Evolutionary conservation across 1,140 invertebrate genomes (phyloP).

Genomic region (Apocrypta bakeri): DNA sequence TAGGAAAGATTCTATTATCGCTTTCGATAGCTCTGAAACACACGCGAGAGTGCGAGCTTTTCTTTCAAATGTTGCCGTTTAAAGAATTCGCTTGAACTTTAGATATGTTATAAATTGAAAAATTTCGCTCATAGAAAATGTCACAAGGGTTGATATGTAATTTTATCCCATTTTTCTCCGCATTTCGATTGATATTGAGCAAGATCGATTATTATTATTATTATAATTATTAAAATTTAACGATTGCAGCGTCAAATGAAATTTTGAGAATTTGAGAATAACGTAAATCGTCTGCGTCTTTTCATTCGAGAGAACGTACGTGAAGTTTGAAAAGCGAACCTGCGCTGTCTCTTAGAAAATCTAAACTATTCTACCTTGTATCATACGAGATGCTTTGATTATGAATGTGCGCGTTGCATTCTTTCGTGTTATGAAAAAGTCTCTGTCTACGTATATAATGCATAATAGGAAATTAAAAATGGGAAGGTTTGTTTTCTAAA

Average conservation of each 20-base stretch:
- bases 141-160: slow-evolving; percentile 5
- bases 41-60: not conserved
- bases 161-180: not conserved
- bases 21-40: not conserved
- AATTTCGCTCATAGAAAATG: slow-evolving; percentile 3
- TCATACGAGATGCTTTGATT: slow-evolving; percentile 28
- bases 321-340: slow-evolving; percentile 1
- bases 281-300: not conserved
- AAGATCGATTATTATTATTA: too few species aligned
- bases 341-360: slow-evolving; percentile 21
- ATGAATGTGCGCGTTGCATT: slow-evolving; percentile 18
- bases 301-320: not conserved
- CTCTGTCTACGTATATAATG: not conserved
- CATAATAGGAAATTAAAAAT: not conserved
- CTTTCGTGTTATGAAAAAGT: not conserved
- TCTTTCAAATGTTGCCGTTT: not conserved
- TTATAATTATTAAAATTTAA: too few species aligned
- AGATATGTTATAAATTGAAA: not conserved
- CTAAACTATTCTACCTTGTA: not conserved
- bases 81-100: too few species aligned
- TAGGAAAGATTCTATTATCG: not conserved
- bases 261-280: too few species aligned
- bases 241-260: not conserved
- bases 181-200: too few species aligned
- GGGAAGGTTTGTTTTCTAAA: not conserved